These are phyloP conservation scores for Pharmacophagus antenor DNA, from an alignment of 2,888 invertebrate species.

Conservation along the genomic window DNA sequence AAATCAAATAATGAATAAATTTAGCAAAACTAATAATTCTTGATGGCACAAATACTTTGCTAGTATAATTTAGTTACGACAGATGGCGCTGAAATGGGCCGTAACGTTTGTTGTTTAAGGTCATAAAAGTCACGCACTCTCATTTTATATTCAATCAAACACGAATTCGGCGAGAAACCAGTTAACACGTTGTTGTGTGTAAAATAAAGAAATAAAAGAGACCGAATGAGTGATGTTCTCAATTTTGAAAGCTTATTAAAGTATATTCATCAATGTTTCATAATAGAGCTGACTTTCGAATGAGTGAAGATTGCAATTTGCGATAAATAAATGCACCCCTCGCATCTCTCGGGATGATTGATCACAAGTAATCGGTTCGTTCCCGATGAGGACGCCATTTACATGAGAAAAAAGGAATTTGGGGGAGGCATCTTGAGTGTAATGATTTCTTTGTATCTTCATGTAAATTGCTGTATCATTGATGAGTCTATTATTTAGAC, in stretches of 20 bases:
- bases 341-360: conserved; percentile 11
- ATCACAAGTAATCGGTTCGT: conserved; percentile 3
- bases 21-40: no score
- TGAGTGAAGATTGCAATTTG: conserved; percentile 3
- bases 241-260: background rate
- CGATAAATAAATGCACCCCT: conserved; percentile 16
- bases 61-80: no score
- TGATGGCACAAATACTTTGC: no score
- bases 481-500: background rate
- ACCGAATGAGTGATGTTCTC: no score
- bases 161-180: no score
- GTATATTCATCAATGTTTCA: background rate
- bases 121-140: no score
- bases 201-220: background rate
- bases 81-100: no score
- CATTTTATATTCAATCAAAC: no score
- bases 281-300: background rate
- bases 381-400: conserved; percentile 1
- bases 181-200: background rate
- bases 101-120: no score
- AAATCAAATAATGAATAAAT: no score
- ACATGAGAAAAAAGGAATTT: conserved; percentile 4
- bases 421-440: background rate
- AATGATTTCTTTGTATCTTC: background rate
- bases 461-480: background rate